A percentile compares a stretch with the other conserved stretches of the same genome.
Evolutionary conservation across 1,140 invertebrate species (phyloP).

Genomic region (honey bee (Apis mellifera)): DNA sequence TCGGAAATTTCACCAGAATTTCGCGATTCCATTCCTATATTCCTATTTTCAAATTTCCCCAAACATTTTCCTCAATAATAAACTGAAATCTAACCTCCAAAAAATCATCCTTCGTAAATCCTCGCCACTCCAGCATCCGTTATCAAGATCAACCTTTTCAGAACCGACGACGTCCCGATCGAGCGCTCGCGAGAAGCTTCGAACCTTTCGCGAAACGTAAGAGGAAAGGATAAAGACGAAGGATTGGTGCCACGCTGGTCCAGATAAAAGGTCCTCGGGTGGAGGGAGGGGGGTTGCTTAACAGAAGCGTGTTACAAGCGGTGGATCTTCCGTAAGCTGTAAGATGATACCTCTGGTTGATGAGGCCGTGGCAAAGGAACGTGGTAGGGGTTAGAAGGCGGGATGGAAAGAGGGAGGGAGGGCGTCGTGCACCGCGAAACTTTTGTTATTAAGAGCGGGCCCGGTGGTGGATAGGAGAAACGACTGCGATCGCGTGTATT

Average conservation of each 20-base stretch:
- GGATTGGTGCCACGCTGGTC: neutral
- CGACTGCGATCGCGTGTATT: slow-evolving; percentile 59
- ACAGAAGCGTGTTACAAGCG: slow-evolving; percentile 65
- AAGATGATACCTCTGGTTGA: slow-evolving; percentile 67
- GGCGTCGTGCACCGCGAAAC: slow-evolving; percentile 51
- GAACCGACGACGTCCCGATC: slow-evolving; percentile 8
- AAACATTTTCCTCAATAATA: too few species aligned
- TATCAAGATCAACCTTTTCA: slow-evolving; percentile 23
- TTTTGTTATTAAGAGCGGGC: slow-evolving; percentile 66
- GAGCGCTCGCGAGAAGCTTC: slow-evolving; percentile 3
- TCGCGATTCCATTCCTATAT: too few species aligned
- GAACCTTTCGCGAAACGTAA: slow-evolving; percentile 46
- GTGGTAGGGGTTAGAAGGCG: too few species aligned
- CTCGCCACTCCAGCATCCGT: neutral
- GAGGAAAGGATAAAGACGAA: slow-evolving; percentile 36
- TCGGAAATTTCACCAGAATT: too few species aligned
- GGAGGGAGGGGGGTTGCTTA: slow-evolving; percentile 55
- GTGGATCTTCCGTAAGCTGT: slow-evolving; percentile 67
- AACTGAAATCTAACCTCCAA: too few species aligned
- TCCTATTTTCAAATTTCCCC: too few species aligned
- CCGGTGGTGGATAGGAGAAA: slow-evolving; percentile 46
- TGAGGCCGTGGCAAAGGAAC: slow-evolving; percentile 47
- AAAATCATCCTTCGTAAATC: neutral
- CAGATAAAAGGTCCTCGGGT: slow-evolving; percentile 21
- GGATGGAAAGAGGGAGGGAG: too few species aligned